Conservation (phyloP, 2,113 vertebrate species). For the Poicephalus meyeri region DNA sequence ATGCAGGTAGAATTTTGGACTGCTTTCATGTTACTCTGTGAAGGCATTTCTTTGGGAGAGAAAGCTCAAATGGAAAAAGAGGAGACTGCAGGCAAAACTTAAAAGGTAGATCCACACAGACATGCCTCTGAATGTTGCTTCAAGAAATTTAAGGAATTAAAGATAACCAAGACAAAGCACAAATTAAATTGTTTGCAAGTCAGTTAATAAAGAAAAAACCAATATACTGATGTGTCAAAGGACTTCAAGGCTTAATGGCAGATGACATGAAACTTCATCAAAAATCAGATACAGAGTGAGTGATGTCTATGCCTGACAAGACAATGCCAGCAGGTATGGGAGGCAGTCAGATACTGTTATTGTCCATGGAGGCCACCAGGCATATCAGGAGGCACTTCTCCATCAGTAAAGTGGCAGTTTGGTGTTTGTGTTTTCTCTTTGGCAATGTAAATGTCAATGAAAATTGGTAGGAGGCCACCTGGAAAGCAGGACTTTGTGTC, state of each 20-base stretch:
- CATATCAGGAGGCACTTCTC: neutral
- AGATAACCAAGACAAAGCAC: neutral
- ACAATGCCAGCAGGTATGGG: neutral
- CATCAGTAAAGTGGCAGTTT: neutral
- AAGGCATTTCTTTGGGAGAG: neutral
- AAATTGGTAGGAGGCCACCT: neutral
- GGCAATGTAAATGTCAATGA: neutral
- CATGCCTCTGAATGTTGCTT: neutral
- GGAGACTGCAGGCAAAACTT: neutral
- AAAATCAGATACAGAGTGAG: neutral
- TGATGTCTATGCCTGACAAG: neutral
- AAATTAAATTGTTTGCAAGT: neutral
- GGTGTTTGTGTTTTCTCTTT: neutral
- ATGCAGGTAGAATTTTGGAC: neutral
- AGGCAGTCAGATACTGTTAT: neutral
- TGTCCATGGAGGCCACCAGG: neutral
- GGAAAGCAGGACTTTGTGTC: neutral
- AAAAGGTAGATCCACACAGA: neutral
- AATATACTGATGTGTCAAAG: neutral
- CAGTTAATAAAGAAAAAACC: neutral
- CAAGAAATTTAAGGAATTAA: neutral
- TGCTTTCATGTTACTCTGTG: neutral
- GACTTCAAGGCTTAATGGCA: neutral
- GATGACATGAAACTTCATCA: neutral
- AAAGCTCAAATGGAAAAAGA: neutral